These are phyloP conservation scores for Neosilurus mollespiculum DNA, from an alignment of 2,797 vertebrate species.

Conservation along the genomic window DNA sequence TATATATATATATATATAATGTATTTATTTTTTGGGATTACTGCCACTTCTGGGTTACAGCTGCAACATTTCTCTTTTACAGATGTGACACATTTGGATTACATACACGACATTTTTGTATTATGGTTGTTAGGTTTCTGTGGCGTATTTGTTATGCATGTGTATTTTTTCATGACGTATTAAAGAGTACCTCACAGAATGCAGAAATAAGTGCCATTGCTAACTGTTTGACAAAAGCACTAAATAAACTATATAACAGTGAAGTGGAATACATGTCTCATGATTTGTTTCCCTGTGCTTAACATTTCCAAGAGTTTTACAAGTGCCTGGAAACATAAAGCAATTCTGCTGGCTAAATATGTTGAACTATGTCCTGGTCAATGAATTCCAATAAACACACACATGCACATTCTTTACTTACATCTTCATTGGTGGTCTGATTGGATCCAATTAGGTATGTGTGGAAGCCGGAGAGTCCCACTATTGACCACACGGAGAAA, in stretches of 20 bases:
- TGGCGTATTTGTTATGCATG: neutral
- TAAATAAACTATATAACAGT: neutral
- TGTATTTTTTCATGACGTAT: neutral
- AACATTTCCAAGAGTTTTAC: neutral
- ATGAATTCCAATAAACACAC: neutral
- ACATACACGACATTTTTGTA: neutral
- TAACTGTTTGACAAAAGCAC: neutral
- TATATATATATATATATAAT: too few relatives aligned
- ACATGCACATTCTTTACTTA: slow-evolving; percentile 73
- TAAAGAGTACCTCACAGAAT: neutral
- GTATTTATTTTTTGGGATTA: too few relatives aligned
- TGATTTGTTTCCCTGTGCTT: neutral
- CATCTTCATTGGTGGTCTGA: slow-evolving; percentile 99
- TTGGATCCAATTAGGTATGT: slow-evolving; percentile 98
- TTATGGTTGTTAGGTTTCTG: neutral
- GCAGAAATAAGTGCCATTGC: neutral
- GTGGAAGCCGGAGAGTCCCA: slow-evolving; percentile 97
- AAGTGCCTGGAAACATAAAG: neutral
- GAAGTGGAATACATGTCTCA: too few relatives aligned
- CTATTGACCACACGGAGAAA: slow-evolving; percentile 98
- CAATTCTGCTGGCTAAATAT: neutral
- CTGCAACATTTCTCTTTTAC: neutral
- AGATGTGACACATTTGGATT: neutral
- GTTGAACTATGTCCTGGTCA: too few relatives aligned
- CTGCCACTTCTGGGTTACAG: neutral